Base-by-base conservation (phyloP, 2,113 vertebrate species). In the Myotis davidii region DNA sequence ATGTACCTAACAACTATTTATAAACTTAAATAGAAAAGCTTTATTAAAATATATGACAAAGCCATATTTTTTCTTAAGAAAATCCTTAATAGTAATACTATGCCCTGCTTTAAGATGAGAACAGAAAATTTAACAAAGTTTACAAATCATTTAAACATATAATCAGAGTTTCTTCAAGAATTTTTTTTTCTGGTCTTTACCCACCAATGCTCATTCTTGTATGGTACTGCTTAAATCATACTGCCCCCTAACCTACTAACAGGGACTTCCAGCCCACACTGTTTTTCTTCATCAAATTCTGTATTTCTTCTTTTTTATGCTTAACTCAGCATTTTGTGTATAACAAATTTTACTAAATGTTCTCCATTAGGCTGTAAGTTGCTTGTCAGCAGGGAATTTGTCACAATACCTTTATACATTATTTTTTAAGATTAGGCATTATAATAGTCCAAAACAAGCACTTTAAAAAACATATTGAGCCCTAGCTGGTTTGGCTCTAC, bases 11-110 rank as follows among this genome's bases (percentile, higher is more conserved):
- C 8, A 87, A 48, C 29, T 54, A 7, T 69, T 70, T 88, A 39
- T 59, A 90, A 65, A 78, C 73, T 85, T 67, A 82, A 82, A 70
- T 50, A 10, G 64, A 85, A 96, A 92, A 69, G 6, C 4, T 88
- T 90, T 29, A 94, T 25, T 48, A 70, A 90, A 81, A 93, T 90
- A 48, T 84, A 85, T 25, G 65, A 91, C 70, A 77, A 48, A 85
- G 48, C 10, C 23, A 48, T 9, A 79, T 92, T 37, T 79, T 65
- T 37, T 69, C 56, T 79, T 2, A 34, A 73, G 69, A 82, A 88
- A 81, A 52, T 3, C 45, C 6, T 6, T 50, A 78, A 21, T 48
- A 91, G 48, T 67, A 72, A 90, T 32, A 59, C 16, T 79, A 59
- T 37, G 34, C 5, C 65, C 25, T 83, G 27, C 29, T 83, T 81